phyloP scores from a whole-genome alignment of 2,888 invertebrate species.

The Mayetiola destructor region DNA sequence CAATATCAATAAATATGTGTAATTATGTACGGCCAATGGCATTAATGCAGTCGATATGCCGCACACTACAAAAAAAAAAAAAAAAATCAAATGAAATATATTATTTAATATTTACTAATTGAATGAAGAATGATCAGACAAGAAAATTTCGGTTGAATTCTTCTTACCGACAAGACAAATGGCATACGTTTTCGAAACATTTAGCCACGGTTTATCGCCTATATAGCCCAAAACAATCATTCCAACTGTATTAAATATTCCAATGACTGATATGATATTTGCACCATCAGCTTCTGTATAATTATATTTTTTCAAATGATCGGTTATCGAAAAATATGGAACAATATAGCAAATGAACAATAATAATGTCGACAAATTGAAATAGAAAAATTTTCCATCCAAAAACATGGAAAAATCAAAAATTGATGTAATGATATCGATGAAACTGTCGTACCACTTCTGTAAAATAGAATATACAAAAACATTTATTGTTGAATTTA shows the following conservation, averaged over 20 bases:
- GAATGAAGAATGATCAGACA: neutral
- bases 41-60: slow-evolving; percentile 32
- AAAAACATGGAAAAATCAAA: slow-evolving; percentile 68
- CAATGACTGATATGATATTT: slow-evolving; percentile 69
- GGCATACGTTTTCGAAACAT: slow-evolving; percentile 70
- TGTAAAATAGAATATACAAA: slow-evolving; percentile 33
- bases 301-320: slow-evolving; percentile 58
- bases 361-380: slow-evolving; percentile 73
- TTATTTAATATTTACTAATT: neutral
- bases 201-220: slow-evolving; percentile 73
- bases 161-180: slow-evolving; percentile 47
- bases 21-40: slow-evolving; percentile 28
- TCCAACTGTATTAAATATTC: slow-evolving; percentile 79
- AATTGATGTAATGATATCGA: slow-evolving; percentile 53
- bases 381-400: slow-evolving; percentile 60
- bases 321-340: slow-evolving; percentile 85
- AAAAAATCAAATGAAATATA: neutral
- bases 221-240: slow-evolving; percentile 79
- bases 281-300: slow-evolving; percentile 62
- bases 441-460: slow-evolving; percentile 56
- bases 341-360: slow-evolving; percentile 90
- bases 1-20: slow-evolving; percentile 26
- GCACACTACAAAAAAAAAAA: slow-evolving; percentile 25
- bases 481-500: neutral
- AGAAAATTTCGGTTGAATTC: neutral